Evolutionary conservation across 2,888 invertebrate genomes (phyloP).

Genomic region (Lumbricus terrestris): DNA sequence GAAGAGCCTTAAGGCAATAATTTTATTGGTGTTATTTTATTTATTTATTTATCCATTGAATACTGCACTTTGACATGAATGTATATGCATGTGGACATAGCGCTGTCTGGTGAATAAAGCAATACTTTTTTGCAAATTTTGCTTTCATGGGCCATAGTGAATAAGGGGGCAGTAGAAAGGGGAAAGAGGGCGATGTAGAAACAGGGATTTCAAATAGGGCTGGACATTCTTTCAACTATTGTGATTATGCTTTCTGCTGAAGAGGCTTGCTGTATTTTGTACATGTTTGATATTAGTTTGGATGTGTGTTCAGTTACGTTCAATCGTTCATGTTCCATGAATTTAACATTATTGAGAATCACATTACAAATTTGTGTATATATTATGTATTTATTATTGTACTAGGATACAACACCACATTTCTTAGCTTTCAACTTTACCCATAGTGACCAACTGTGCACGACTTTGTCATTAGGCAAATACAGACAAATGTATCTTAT

Average conservation of each 20-base stretch:
- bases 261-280: background rate
- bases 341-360: background rate
- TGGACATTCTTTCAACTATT: background rate
- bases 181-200: background rate
- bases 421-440: background rate
- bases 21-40: background rate
- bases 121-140: background rate
- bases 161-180: background rate
- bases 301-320: background rate
- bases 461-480: background rate
- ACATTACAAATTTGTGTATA: too few relatives aligned
- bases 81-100: background rate
- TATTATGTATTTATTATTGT: too few relatives aligned
- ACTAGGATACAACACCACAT: background rate
- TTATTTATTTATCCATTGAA: background rate
- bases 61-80: background rate
- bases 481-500: background rate
- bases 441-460: background rate
- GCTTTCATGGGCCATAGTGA: background rate
- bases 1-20: slow-evolving; percentile 88
- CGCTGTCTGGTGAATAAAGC: background rate
- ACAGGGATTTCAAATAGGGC: background rate
- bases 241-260: background rate
- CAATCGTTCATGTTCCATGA: background rate
- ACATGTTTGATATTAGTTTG: background rate